Evolutionary conservation across 2,113 vertebrate species (phyloP), one percentile per base, ranked within the genome.

Genomic region (Alces alces): DNA sequence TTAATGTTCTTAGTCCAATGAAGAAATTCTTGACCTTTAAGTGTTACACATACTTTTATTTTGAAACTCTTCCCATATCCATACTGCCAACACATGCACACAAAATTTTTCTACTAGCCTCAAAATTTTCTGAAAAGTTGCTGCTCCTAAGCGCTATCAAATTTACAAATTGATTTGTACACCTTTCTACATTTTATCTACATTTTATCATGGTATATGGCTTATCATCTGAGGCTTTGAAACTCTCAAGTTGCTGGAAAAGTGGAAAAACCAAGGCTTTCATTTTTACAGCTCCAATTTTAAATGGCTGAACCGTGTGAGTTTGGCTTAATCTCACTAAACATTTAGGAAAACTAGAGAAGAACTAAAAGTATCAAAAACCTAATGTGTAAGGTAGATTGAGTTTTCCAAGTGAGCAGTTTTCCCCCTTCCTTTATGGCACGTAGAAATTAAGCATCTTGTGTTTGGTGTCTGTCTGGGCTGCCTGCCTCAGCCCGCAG

Each of bases 321-420:
- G 5, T 47, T 1, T 30, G 60, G 30, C 78, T 55, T 39, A 6
- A 27, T 30, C 0, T 0, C 8, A 47, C 45, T 45, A 9, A 47
- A 52, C n/a, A 4, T 17, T 21, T 17, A 14, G 55, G 9, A 45
- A 55, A 70, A 58, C 45, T 7, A 4, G 19, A 13, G 3, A 33
- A 47, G 19, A 3, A 16, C 57, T 43, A 1, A 14, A 43, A n/a
- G 54, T 43, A 7, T 30, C n/a, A 1, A 6, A 64, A 52, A 7
- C 12, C 19, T 6, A 12, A 27, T 0, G 36, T 7, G 33, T 7
- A 11, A 21, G 23, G 36, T 4, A 15, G 66, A 16, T 1, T 13
- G 39, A 16, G 52, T 3, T 83, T 86, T 61, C n/a, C 13, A 19
- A 58, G 43, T 1, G 64, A 88, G 73, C 33, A 4, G 2, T 2